Base-by-base conservation (phyloP, 1,140 invertebrate species). In the Drosophila murphyi region DNA sequence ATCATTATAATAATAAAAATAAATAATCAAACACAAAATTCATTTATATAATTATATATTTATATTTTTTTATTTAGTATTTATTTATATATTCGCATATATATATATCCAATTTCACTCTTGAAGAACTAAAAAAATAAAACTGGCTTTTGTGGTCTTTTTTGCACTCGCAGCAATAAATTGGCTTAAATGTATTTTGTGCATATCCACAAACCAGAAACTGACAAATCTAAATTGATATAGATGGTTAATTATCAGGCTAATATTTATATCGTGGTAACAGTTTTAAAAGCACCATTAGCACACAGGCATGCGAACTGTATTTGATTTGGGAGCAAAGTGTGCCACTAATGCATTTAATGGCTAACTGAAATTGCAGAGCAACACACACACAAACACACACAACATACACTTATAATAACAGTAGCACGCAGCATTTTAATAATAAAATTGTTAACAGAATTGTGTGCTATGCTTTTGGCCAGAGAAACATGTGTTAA, bases 371-470 rank as follows among this genome's bases (percentile, higher is more conserved):
- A 45, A 71, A 70, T 60, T 78, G 41, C 60, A 37, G 29, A 52
- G 60, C 31, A 51, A 54, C 48, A 71, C 63, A 67, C 65, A 82
- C 67, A 65, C 56, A 64, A 39, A 59, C 59, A 45, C 67, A 67
- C 65, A 82, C 67, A 72, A 5, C n/a, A 59, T 8, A 61, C 8
- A 50, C 12, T 43, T 12, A 31, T 1, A n/a, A 7, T 35, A 3
- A 55, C 20, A 55, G 4, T 5, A 34, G 39, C 43, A 43, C 29
- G 68, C 68, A 71, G 78, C 51, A 88, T 85, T 88, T 88, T 88
- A 89, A 89, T 88, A 88, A 88, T 89, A 89, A 89, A 89, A 88
- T 89, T 89, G 85, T 88, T 88, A 89, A 88, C 85, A 89, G 71
- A 89, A 89, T 89, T 88, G 62, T 88, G 62, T 75, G 83, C 80